Conservation (phyloP, 1,140 invertebrate species). For the Drosophila nannoptera region DNA sequence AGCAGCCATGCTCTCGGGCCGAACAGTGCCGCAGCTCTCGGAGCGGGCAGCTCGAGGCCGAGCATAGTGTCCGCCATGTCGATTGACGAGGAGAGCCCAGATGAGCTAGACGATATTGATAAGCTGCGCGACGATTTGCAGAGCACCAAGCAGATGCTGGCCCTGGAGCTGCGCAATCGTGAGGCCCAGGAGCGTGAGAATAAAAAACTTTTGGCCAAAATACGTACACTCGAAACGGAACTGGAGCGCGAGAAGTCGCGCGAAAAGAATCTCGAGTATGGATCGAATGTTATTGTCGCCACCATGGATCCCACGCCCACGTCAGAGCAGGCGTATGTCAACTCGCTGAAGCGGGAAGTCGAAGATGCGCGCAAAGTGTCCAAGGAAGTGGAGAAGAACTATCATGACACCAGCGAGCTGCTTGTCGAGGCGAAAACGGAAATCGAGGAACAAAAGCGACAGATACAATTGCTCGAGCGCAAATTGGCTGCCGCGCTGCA, state of each 20-base stretch:
- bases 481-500: conserved; percentile 82
- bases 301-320: conserved; percentile 76
- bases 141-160: conserved; percentile 93
- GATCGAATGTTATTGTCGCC: conserved; percentile 68
- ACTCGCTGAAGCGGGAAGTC: conserved; percentile 86
- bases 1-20: conserved; percentile 79
- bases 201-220: conserved; percentile 87
- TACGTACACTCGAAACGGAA: conserved; percentile 88
- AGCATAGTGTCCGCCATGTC: conserved; percentile 69
- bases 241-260: conserved; percentile 84
- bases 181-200: conserved; percentile 92
- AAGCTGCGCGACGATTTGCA: conserved; percentile 94
- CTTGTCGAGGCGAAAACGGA: conserved; percentile 87
- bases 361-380: conserved; percentile 87
- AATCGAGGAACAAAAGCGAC: conserved; percentile 88
- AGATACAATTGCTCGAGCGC: conserved; percentile 87
- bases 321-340: conserved; percentile 82
- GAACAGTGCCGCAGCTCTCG: conserved; percentile 36
- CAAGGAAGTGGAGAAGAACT: conserved; percentile 89
- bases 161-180: conserved; percentile 91
- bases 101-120: conserved; percentile 93
- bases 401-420: conserved; percentile 85
- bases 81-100: conserved; percentile 82
- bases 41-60: conserved; percentile 80
- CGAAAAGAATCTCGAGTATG: conserved; percentile 83